These are phyloP conservation scores for Drosophila merina DNA, from an alignment of 2,888 invertebrate genomes.

Conservation along the genomic window DNA sequence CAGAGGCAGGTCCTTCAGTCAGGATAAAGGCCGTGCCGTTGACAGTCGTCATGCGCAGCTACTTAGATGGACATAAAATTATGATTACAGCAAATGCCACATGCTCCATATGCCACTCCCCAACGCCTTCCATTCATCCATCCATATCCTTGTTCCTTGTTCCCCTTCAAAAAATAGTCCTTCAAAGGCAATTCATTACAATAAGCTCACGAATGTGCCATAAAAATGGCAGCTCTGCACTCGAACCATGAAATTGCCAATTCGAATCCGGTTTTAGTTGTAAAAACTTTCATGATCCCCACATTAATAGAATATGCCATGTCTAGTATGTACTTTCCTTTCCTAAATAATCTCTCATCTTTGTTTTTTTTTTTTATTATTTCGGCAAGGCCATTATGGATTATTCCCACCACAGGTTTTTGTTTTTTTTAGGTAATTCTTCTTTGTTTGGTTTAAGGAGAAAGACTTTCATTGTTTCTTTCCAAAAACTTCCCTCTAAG, in stretches of 20 bases:
- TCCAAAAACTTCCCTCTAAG: no score
- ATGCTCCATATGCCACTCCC: conserved; percentile 45
- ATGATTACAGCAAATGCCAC: conserved; percentile 77
- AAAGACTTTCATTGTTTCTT: no score
- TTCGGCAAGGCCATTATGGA: conserved; percentile 50
- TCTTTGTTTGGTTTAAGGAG: not conserved
- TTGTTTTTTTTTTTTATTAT: conserved; percentile 5
- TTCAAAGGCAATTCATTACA: conserved; percentile 81
- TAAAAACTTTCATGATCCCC: conserved; percentile 62
- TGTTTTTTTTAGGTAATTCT: not conserved
- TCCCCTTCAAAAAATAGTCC: conserved; percentile 1
- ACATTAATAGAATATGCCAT: conserved; percentile 45
- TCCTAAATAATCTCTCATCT: conserved; percentile 25
- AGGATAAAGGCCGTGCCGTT: conserved; percentile 52
- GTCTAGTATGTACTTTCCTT: not conserved
- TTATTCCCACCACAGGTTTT: conserved; percentile 8
- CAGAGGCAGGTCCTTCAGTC: conserved; percentile 19
- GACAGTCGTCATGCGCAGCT: conserved; percentile 74
- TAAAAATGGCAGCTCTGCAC: conserved; percentile 73
- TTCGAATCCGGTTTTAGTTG: conserved; percentile 76
- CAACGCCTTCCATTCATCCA: not conserved
- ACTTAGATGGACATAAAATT: conserved; percentile 80
- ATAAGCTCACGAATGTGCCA: conserved; percentile 82
- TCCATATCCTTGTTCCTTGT: not conserved
- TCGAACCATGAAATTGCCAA: conserved; percentile 79